Percentiles rank a stretch among this genome's conserved stretches.
Conservation (phyloP, 2,113 vertebrate species). For the Mohoua ochrocephala region DNA sequence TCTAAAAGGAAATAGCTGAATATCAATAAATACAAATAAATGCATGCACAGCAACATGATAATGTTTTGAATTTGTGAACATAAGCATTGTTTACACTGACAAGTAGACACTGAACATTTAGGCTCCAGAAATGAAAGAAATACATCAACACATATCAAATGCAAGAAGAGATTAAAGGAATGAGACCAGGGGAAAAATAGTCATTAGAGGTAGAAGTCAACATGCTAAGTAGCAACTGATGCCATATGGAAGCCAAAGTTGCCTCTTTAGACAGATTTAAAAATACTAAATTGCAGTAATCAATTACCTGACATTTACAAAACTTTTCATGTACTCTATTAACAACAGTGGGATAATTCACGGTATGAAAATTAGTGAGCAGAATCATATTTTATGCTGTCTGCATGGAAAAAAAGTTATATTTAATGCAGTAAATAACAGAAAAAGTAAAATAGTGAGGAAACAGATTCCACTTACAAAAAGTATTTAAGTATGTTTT, state of each 20-base stretch:
- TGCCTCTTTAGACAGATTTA: not conserved
- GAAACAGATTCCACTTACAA: not conserved
- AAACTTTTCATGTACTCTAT: not conserved
- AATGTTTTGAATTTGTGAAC: not conserved
- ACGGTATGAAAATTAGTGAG: not conserved
- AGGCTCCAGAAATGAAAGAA: not conserved
- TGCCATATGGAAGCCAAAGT: not conserved
- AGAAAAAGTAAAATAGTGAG: not conserved
- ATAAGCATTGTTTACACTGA: not conserved
- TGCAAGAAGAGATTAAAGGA: not conserved
- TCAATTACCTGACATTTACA: not conserved
- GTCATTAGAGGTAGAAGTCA: not conserved
- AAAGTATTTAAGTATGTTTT: not conserved
- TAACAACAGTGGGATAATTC: not conserved
- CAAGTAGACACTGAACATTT: not conserved
- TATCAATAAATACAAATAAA: not conserved
- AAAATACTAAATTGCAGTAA: not conserved
- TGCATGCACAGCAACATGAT: not conserved
- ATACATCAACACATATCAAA: not conserved
- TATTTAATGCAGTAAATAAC: not conserved
- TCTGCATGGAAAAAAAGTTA: not conserved
- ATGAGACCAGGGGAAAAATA: not conserved
- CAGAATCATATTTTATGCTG: not conserved
- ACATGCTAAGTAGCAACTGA: not conserved
- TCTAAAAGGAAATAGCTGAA: not conserved